phyloP scores from a whole-genome alignment of 2,797 vertebrate genomes.

The Spea hammondii region DNA sequence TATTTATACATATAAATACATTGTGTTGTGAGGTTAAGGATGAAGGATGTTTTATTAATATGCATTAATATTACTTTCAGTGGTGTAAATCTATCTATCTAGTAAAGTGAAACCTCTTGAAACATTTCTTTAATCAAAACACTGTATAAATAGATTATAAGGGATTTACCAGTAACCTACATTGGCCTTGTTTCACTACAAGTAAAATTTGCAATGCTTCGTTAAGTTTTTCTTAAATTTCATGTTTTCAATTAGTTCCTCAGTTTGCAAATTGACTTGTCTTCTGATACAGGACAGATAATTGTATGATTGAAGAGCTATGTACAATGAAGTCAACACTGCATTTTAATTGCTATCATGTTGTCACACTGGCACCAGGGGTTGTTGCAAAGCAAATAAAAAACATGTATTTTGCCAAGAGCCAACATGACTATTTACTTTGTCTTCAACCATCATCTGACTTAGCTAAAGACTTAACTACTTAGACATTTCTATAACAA shows the following conservation, averaged over 20 bases:
- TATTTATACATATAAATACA: no score
- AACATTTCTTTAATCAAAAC: no score
- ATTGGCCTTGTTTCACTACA: no score
- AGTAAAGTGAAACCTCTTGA: no score
- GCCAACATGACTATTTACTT: slow-evolving; percentile 9
- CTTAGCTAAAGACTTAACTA: slow-evolving; percentile 6
- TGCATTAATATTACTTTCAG: no score
- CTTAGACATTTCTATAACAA: background rate
- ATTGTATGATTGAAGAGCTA: background rate
- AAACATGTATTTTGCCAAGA: slow-evolving; percentile 19
- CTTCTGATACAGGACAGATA: background rate
- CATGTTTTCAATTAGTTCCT: background rate
- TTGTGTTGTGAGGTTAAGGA: no score
- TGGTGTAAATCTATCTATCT: no score
- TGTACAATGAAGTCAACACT: background rate
- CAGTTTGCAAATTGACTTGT: background rate
- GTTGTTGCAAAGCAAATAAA: slow-evolving; percentile 23
- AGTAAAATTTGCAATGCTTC: no score
- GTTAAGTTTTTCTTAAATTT: no score
- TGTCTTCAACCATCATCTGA: slow-evolving; percentile 5
- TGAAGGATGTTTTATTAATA: no score
- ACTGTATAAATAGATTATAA: no score
- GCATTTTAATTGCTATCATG: slow-evolving; percentile 12
- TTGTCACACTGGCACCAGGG: slow-evolving; percentile 7
- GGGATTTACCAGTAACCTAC: no score